Base-by-base conservation (phyloP, 2,888 invertebrate genomes). In the Leptinotarsa tumamoca region DNA sequence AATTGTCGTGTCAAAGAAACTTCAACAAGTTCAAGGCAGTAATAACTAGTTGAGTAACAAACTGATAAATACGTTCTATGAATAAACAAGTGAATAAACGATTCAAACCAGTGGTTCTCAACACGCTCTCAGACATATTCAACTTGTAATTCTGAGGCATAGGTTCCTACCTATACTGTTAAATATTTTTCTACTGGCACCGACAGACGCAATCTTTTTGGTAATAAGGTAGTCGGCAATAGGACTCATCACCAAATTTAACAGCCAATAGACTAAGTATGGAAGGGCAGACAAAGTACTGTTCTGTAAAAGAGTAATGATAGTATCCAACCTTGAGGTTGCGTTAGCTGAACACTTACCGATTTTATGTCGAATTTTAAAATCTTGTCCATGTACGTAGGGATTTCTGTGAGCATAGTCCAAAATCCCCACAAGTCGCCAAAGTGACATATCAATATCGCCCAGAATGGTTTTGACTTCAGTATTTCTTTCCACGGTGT, bases 391-490 rank as follows among this genome's bases (percentile, higher is more conserved):
- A 96, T 93, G 85, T 95, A 96, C 0, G 93, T 92, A 0, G 96
- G 96, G 84, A 95, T 93, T 86, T 96, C 94, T 0, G 95, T 95
- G 2, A 96, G 90, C 50, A 96, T 89, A 49, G 95, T 95, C 94
- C 95, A 95, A 88, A 94, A 96, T 33, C 96, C 96, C 92, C 95
- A 94, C 83, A 92, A 92, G 82, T 96, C 94, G 0, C 94, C 92
- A 80, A 93, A 92, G 84, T 96, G 95, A 0, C 93, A 92, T 2
- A 94, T 85, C 2, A 94, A 85, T 13, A 96, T 90, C 0, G 95
- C 92, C 92, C 93, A 92, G 85, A 96, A 93, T 0, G 96, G 95
- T 49, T 93, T 84, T 0, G 95, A 95, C 0, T 92, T 94, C 68
- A 93, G 88, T 78, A 96, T 95, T 4, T 91, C 89, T 71, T 88